Conservation (phyloP, 2,888 invertebrate genomes). For the Pammene fasciana region DNA sequence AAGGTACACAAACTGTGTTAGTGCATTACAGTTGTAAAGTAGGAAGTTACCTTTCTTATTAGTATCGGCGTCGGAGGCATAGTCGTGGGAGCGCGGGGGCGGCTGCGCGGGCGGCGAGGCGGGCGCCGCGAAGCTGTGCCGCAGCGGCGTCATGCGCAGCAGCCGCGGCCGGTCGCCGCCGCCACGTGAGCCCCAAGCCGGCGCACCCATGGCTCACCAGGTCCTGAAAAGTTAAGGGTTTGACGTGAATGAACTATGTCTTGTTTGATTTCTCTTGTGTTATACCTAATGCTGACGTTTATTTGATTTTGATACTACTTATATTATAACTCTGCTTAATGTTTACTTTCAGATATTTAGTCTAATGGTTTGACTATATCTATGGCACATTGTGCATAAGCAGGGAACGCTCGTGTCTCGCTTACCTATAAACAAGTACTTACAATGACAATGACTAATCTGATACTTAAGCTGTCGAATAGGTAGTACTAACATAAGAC, state of each 20-base stretch:
- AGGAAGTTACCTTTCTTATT: conserved; percentile 80
- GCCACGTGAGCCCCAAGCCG: conserved; percentile 78
- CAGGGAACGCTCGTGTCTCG: no score
- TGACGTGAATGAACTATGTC: neutral
- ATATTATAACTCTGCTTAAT: no score
- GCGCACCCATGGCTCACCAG: conserved; percentile 70
- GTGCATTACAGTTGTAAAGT: conserved; percentile 5
- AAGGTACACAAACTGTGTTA: conserved; percentile 14
- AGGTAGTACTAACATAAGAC: no score
- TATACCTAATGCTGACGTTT: no score
- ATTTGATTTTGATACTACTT: no score
- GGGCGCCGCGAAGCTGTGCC: conserved; percentile 83
- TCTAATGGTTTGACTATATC: no score
- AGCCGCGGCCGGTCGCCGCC: conserved; percentile 81
- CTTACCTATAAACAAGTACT: no score
- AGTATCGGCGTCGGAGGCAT: conserved; percentile 84
- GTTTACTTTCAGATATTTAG: no score
- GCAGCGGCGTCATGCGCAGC: conserved; percentile 83
- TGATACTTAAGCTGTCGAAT: no score
- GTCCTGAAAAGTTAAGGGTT: conserved; percentile 4
- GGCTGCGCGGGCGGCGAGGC: conserved; percentile 75
- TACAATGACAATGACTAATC: no score
- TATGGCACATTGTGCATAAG: no score
- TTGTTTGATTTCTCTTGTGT: neutral
- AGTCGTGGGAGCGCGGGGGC: conserved; percentile 71